phyloP scores from a whole-genome alignment of 2,888 invertebrate genomes.

The Heliconius sara region DNA sequence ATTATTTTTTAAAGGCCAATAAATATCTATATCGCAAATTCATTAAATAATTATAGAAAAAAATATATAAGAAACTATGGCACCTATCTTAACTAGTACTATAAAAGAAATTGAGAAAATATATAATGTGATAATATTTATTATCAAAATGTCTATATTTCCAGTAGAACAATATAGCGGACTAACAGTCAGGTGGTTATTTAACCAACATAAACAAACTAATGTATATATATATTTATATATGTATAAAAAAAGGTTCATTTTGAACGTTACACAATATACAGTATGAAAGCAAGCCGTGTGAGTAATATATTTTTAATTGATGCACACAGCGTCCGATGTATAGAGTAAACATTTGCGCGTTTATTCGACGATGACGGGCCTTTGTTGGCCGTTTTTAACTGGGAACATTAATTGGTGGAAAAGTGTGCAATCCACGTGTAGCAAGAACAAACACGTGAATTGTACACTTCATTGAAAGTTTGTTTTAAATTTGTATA shows the following conservation, averaged over 20 bases:
- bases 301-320: slow-evolving; percentile 81
- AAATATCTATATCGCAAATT: too few relatives aligned
- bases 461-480: slow-evolving; percentile 35
- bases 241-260: slow-evolving; percentile 8
- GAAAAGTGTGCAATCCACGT: slow-evolving; percentile 77
- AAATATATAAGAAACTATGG: too few relatives aligned
- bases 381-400: slow-evolving; percentile 75
- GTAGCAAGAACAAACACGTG: slow-evolving; percentile 60
- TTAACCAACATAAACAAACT: slow-evolving; percentile 23
- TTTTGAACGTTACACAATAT: slow-evolving; percentile 28
- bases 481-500: slow-evolving; percentile 68
- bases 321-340: slow-evolving; percentile 74
- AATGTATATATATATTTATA: not conserved
- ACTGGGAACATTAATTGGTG: slow-evolving; percentile 77
- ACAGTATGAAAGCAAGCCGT: slow-evolving; percentile 57
- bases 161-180: not conserved
- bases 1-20: too few relatives aligned
- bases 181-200: not conserved
- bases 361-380: slow-evolving; percentile 70
- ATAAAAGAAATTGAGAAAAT: too few relatives aligned
- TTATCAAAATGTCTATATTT: not conserved
- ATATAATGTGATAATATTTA: not conserved
- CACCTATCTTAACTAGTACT: too few relatives aligned
- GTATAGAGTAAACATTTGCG: slow-evolving; percentile 79
- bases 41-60: too few relatives aligned